These are phyloP conservation scores for Lepus americanus DNA, from an alignment of 2,113 vertebrate species.

Conservation along the genomic window DNA sequence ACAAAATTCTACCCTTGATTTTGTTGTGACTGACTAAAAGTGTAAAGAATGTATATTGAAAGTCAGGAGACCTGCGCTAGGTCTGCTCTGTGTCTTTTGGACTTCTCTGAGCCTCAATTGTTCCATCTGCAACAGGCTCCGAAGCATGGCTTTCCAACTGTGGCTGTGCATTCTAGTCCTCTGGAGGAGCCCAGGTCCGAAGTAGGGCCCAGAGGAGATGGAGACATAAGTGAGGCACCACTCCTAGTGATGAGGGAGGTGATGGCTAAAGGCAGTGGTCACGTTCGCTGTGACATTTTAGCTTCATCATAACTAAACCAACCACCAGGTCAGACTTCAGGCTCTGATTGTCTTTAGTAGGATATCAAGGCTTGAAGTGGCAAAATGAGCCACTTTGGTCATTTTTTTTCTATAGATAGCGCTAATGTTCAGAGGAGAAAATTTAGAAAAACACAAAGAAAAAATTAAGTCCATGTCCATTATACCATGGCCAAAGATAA, in stretches of 20 bases:
- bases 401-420: not conserved
- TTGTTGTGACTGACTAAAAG: not conserved
- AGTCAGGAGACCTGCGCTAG: not conserved
- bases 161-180: not conserved
- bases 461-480: not conserved
- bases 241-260: too few relatives aligned
- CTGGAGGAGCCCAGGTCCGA: not conserved
- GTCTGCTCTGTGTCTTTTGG: not conserved
- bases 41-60: not conserved
- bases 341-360: not conserved
- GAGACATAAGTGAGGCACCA: fast-evolving
- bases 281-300: not conserved
- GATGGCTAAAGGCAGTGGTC: not conserved
- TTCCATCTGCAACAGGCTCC: not conserved
- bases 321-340: not conserved
- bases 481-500: not conserved
- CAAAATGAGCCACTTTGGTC: slow-evolving; percentile 20
- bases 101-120: not conserved
- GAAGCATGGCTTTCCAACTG: not conserved
- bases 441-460: not conserved
- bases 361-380: not conserved
- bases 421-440: not conserved
- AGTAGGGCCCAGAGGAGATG: not conserved
- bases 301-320: not conserved
- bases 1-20: not conserved